Evolutionary conservation across 2,888 invertebrate species (phyloP), one percentile per base, ranked within the genome.

Genomic region (Luperina testacea): DNA sequence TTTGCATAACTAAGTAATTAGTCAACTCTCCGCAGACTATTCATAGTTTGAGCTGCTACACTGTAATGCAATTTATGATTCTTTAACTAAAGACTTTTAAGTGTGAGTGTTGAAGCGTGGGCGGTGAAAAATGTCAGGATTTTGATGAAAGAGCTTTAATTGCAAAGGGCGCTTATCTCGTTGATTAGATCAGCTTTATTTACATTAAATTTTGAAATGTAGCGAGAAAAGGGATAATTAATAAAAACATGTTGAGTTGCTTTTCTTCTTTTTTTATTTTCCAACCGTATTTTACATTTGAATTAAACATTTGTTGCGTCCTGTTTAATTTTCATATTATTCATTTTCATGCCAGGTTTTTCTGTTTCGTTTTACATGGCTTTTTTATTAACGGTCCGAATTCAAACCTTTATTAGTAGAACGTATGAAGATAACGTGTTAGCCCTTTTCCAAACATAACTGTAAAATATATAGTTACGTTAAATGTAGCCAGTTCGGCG

Each of bases 1-100:
- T 93, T 93, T 90, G 87, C 91, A 91, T 91, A 90, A 86, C 89
- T 91, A 88, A 90, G 90, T 91, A 92, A 93, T 93, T 92, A 93
- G 90, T 87, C 77, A 84, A 89, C 82, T 87, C 84, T 87, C 80
- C 76, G 27, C 76, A 82, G 79, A 82, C 82, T 82, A 83, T 86
- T 89, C 85, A 77, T 80, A 83, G 83, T 83, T 82, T 27, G 57
- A 80, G 81, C 65, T 67, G 73, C 74, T 83, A 73, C 61, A 74
- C 72, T 80, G 80, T 80, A 83, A 87, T 87, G 76, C 72, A 86
- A 89, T 87, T 88, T 86, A 85, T 85, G 76, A 78, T 85, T 80
- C 77, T 87, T 84, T 76, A 78, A 73, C 72, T 80, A 80, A 87
- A 86, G 67, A 82, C 61, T 78, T 86, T 87, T 79, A 84, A 83